These are phyloP conservation scores for Semotilus atromaculatus DNA, from an alignment of 2,797 vertebrate species.

Conservation along the genomic window DNA sequence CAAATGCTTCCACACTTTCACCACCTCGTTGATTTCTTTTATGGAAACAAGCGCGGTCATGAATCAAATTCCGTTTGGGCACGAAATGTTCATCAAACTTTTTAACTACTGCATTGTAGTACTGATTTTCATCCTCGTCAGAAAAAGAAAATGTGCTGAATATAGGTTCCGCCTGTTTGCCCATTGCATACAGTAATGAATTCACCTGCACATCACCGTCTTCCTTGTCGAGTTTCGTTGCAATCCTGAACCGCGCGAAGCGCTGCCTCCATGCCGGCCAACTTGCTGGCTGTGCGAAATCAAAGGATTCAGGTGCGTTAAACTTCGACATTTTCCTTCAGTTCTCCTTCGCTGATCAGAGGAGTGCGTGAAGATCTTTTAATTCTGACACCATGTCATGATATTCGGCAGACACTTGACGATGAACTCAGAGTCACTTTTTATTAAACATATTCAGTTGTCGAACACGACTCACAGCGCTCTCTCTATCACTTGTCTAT, in stretches of 20 bases:
- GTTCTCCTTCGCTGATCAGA: too few species aligned
- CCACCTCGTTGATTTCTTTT: constrained; percentile 2
- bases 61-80: constrained; percentile 25
- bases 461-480: too few species aligned
- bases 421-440: too few species aligned
- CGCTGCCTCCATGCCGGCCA: neutral
- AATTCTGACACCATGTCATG: too few species aligned
- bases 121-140: neutral
- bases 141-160: constrained; percentile 29
- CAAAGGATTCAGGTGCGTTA: neutral
- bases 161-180: constrained; percentile 37
- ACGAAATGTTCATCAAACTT: constrained; percentile 40
- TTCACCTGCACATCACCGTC: constrained; percentile 36
- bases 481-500: too few species aligned
- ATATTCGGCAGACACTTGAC: too few species aligned
- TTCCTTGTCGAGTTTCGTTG: constrained; percentile 8
- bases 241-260: neutral
- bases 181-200: constrained; percentile 27
- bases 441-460: too few species aligned
- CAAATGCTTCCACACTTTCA: constrained; percentile 34
- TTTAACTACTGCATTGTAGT: neutral
- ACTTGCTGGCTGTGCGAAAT: neutral
- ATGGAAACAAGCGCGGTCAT: constrained; percentile 35
- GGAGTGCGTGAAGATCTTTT: too few species aligned
- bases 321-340: too few species aligned